Evolutionary conservation across 2,113 vertebrate species (phyloP).

Genomic region (Planiliza haematocheilus): DNA sequence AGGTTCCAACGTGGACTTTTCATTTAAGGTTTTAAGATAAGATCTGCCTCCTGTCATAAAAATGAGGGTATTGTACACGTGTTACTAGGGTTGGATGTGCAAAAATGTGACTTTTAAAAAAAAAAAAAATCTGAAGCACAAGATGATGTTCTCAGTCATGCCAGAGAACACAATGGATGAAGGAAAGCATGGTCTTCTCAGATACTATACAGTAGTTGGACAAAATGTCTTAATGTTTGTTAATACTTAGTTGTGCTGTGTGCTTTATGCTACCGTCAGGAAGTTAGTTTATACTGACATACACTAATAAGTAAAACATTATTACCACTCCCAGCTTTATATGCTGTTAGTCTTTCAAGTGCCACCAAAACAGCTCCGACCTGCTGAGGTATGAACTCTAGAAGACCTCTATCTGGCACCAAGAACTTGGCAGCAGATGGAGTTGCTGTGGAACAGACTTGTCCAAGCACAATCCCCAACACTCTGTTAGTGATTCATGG

Average conservation of each 20-base stretch:
- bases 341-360: neutral
- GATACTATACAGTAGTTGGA: neutral
- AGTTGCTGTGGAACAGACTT: neutral
- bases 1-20: neutral
- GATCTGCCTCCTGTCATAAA: neutral
- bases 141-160: too few species aligned
- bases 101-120: too few species aligned
- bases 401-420: neutral
- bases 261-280: neutral
- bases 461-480: neutral
- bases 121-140: neutral
- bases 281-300: neutral
- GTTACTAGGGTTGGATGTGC: too few species aligned
- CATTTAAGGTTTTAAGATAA: neutral
- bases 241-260: neutral
- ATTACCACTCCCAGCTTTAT: neutral
- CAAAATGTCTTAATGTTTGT: neutral
- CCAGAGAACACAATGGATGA: neutral
- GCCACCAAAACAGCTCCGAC: neutral
- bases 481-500: neutral
- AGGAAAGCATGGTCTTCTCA: neutral
- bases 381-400: neutral
- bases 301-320: neutral
- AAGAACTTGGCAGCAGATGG: neutral
- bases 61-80: neutral